These are phyloP conservation scores for Andrena camellia DNA, from an alignment of 2,888 invertebrate genomes.

Conservation along the genomic window DNA sequence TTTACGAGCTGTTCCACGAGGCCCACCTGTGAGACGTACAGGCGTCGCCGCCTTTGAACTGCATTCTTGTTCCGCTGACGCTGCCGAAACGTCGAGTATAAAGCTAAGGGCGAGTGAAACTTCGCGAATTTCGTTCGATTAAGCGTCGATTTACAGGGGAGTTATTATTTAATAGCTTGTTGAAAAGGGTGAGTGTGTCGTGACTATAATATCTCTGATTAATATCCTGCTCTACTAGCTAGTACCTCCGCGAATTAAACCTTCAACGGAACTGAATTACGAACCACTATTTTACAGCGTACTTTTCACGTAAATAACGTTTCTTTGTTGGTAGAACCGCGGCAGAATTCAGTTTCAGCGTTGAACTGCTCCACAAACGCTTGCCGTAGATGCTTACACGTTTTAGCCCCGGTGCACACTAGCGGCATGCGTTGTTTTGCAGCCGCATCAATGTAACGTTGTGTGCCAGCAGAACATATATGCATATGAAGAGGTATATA, in stretches of 20 bases:
- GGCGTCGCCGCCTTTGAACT: not conserved
- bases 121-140: not conserved
- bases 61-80: not conserved
- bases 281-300: not conserved
- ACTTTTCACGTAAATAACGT: not conserved
- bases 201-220: too few relatives aligned
- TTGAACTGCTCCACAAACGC: not conserved
- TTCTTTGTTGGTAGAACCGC: not conserved
- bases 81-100: not conserved
- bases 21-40: not conserved
- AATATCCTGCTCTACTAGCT: too few relatives aligned
- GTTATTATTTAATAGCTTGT: not conserved
- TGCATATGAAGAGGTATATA: too few relatives aligned
- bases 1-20: slow-evolving; percentile 17
- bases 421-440: too few relatives aligned
- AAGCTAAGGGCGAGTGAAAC: slow-evolving; percentile 3
- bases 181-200: too few relatives aligned
- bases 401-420: too few relatives aligned
- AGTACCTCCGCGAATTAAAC: too few relatives aligned
- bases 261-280: not conserved
- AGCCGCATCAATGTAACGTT: too few relatives aligned
- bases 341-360: not conserved
- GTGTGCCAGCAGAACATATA: too few relatives aligned
- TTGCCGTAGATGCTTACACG: not conserved
- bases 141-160: not conserved